Evolutionary conservation across 2,797 vertebrate genomes (phyloP).

Genomic region (Cephalopachus bancanus): DNA sequence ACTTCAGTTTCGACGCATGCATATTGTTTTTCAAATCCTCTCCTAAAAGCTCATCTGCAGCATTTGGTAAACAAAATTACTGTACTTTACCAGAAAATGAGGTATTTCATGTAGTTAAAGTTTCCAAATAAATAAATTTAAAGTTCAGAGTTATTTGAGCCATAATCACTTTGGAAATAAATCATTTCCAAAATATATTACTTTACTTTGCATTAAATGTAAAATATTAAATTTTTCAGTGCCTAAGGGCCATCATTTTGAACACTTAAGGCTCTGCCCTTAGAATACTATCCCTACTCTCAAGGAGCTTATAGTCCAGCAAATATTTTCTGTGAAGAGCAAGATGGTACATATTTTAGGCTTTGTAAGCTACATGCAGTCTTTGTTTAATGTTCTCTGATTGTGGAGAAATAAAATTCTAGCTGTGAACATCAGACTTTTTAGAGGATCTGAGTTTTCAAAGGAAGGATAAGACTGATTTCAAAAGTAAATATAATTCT

Average conservation of each 20-base stretch:
- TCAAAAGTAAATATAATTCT: conserved; percentile 28
- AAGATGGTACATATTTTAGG: neutral
- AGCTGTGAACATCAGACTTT: neutral
- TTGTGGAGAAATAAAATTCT: conserved; percentile 41
- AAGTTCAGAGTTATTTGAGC: conserved; percentile 52
- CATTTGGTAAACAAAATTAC: conserved; percentile 30
- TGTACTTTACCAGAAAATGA: conserved; percentile 59
- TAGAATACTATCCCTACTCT: neutral
- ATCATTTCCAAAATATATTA: conserved; percentile 29
- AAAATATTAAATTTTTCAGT: neutral
- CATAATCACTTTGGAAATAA: conserved; percentile 37
- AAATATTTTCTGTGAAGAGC: conserved; percentile 4
- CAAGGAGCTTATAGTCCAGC: conserved; percentile 19
- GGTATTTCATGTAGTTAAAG: neutral
- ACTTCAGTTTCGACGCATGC: neutral
- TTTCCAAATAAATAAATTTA: conserved; percentile 18
- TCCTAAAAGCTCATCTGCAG: conserved; percentile 28
- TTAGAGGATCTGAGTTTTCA: conserved; percentile 24
- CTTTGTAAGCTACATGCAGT: neutral
- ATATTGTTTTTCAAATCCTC: conserved; percentile 62
- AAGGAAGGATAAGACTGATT: conserved; percentile 34
- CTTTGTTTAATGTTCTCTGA: neutral
- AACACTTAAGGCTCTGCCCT: conserved; percentile 7
- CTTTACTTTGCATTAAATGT: conserved; percentile 15
- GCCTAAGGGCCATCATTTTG: neutral